Evolutionary conservation across 2,797 vertebrate species (phyloP).

Genomic region (Enoplosus armatus): DNA sequence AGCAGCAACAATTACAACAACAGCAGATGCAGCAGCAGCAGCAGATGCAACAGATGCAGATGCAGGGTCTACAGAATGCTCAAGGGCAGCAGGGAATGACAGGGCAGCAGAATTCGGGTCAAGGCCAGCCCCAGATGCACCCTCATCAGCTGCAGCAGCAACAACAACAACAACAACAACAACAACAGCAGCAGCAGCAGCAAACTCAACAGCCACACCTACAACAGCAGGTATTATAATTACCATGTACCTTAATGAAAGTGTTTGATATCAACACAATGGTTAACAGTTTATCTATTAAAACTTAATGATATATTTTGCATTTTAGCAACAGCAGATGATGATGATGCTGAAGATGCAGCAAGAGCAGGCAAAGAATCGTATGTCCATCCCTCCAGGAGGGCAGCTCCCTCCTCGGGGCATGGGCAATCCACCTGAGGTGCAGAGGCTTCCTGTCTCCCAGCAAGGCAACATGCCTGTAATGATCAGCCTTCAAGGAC

Average conservation of each 20-base stretch:
- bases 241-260: neutral
- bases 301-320: slow-evolving; percentile 20
- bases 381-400: slow-evolving; percentile 91
- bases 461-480: slow-evolving; percentile 92
- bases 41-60: slow-evolving; percentile 85
- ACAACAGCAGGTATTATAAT: slow-evolving; percentile 85
- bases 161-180: slow-evolving; percentile 84
- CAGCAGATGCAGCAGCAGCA: slow-evolving; percentile 85
- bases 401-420: slow-evolving; percentile 90
- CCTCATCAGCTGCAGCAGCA: slow-evolving; percentile 93
- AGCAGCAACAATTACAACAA: slow-evolving; percentile 55
- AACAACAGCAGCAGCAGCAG: slow-evolving; percentile 88
- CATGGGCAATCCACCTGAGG: slow-evolving; percentile 88
- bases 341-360: slow-evolving; percentile 99
- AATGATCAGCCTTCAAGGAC: slow-evolving; percentile 96
- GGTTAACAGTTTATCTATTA: neutral
- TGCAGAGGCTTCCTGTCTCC: slow-evolving; percentile 92
- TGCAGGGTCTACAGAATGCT: slow-evolving; percentile 84
- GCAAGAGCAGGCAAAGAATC: slow-evolving; percentile 93
- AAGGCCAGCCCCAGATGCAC: slow-evolving; percentile 90
- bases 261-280: neutral
- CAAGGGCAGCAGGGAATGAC: slow-evolving; percentile 80
- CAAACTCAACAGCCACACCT: slow-evolving; percentile 83
- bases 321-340: slow-evolving; percentile 86
- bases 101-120: slow-evolving; percentile 76